A percentile compares a stretch with the other conserved stretches of the same genome.
Conservation (phyloP, 2,888 invertebrate species). For the Polydesmus complanatus region DNA sequence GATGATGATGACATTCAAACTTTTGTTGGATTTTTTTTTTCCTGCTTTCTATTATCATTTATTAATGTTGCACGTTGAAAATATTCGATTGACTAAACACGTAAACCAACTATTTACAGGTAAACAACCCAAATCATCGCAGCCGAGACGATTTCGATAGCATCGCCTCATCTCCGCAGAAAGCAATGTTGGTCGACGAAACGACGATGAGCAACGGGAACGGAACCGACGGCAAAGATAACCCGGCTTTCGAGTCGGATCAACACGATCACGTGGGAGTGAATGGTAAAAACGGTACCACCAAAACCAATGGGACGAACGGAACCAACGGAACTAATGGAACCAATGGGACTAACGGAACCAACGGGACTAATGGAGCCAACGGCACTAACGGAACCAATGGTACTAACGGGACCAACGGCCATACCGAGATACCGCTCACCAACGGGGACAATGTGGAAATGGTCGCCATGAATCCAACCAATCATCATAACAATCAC, state of each 20-base stretch:
- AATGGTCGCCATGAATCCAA: constrained; percentile 4
- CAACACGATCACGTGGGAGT: not conserved
- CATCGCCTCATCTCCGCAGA: too few relatives aligned
- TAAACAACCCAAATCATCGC: too few relatives aligned
- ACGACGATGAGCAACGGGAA: not conserved
- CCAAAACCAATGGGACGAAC: not conserved
- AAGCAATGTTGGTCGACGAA: too few relatives aligned
- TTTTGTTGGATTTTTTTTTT: too few relatives aligned
- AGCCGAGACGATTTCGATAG: too few relatives aligned
- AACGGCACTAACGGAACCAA: not conserved
- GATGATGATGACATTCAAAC: too few relatives aligned
- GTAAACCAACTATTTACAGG: too few relatives aligned
- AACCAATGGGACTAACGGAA: not conserved
- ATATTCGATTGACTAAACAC: too few relatives aligned
- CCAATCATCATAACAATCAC: not conserved
- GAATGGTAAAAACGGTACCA: not conserved
- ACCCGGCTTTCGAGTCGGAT: not conserved
- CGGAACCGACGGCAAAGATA: not conserved
- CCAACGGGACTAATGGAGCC: too few relatives aligned
- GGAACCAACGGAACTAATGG: not conserved
- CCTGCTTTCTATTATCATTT: too few relatives aligned
- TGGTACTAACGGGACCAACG: not conserved
- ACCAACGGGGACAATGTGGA: not conserved
- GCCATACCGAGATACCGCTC: not conserved
- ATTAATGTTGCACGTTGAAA: too few relatives aligned